phyloP scores from a whole-genome alignment of 2,888 invertebrate species.

The Macaria notata region DNA sequence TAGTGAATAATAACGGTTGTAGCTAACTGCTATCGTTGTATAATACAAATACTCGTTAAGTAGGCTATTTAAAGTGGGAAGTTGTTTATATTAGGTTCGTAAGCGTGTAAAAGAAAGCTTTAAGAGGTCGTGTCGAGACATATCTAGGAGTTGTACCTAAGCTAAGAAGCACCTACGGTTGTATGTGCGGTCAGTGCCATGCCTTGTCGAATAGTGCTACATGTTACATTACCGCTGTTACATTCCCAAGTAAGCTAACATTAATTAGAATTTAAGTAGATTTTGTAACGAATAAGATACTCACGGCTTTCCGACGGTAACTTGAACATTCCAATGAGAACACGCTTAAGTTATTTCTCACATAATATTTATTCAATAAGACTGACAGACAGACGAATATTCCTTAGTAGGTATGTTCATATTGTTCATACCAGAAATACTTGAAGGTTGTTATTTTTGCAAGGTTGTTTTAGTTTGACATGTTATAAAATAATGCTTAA shows the following conservation, averaged over 20 bases:
- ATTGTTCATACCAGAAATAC: constrained; percentile 41
- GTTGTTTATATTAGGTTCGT: constrained; percentile 27
- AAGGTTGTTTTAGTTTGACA: constrained; percentile 42
- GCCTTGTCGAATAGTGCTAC: constrained; percentile 47
- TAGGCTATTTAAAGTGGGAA: constrained; percentile 9
- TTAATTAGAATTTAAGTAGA: constrained; percentile 16
- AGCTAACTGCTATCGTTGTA: constrained; percentile 2
- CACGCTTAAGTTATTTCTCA: constrained; percentile 46
- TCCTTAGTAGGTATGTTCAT: constrained; percentile 44
- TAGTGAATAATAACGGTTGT: constrained; percentile 19
- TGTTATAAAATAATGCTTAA: constrained; percentile 33
- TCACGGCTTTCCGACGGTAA: constrained; percentile 44
- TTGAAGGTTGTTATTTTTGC: constrained; percentile 41
- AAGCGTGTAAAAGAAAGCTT: constrained; percentile 58
- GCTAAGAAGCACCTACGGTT: constrained; percentile 35
- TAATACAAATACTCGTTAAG: constrained; percentile 8
- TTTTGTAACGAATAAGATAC: constrained; percentile 39
- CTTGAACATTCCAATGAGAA: constrained; percentile 52
- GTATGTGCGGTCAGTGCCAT: constrained; percentile 50
- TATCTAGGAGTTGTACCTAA: constrained; percentile 49
- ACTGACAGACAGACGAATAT: constrained; percentile 60
- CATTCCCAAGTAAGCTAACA: constrained; percentile 39
- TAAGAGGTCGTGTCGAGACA: constrained; percentile 59
- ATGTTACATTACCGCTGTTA: constrained; percentile 32
- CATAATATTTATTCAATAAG: constrained; percentile 57